Base-by-base conservation (phyloP, 2,888 invertebrate genomes). In the Cryptocheilus praepositus region DNA sequence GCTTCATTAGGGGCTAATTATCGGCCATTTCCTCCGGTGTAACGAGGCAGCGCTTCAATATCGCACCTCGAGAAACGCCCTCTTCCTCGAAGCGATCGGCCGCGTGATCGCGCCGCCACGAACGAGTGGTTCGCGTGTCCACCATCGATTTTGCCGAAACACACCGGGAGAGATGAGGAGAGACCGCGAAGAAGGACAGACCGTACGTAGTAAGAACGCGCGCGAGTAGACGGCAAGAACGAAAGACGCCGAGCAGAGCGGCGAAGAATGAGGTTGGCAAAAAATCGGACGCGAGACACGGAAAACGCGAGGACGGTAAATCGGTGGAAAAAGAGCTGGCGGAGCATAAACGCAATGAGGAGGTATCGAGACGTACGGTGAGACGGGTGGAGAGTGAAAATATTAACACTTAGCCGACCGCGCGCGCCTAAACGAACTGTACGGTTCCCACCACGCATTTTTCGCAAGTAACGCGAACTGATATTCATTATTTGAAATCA, bases 41-140 rank as follows among this genome's bases (percentile, higher is more conserved):
- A 70, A 70, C 66, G 62, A 59, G 62, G 52, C 43, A 62, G 58
- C 52, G 57, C 61, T 69, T 65, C 59, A 62, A 36, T 53, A 18
- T 69, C 67, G 66, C 70, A 61, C 67, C 61, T 64, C 55, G 44
- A 64, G 69, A 63, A 65, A 61, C 69, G 61, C 61, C 64, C 60
- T 63, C 55, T 75, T 73, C 68, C 64, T 65, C 63, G 76, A 64
- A 65, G 62, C 67, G 61, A 75, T 75, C 61, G 64, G 19, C 54
- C 57, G 56, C 61, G 59, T 52, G 66, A 69, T 60, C 67, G 64
- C 13, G 57, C 54, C 65, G 63, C 56, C 58, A 67, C 58, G 70
- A 81, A 79, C 75, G 81, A 81, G 75, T 69, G 74, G 67, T 76
- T 81, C 65, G 79, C 77, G 77, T 82, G 81, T 77, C 73, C 59